These are phyloP conservation scores for Tragelaphus strepsiceros DNA, from an alignment of 2,113 vertebrate genomes.

Conservation along the genomic window DNA sequence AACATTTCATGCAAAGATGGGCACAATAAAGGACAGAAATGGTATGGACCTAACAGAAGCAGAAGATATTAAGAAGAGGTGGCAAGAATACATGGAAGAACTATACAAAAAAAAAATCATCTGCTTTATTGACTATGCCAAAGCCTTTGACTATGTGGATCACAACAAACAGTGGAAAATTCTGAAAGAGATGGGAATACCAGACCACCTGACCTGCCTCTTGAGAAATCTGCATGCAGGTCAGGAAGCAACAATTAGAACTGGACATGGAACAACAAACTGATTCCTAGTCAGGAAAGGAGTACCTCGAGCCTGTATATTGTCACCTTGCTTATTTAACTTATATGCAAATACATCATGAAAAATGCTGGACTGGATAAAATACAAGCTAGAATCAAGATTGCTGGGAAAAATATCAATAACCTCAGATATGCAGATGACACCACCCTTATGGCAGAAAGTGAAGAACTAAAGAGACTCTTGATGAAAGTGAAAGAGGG, in stretches of 20 bases:
- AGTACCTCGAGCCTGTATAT: not conserved
- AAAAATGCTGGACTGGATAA: not conserved
- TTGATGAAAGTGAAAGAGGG: not conserved
- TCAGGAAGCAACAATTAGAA: not conserved
- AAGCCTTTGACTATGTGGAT: not conserved
- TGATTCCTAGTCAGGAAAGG: not conserved
- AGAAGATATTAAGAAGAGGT: not conserved
- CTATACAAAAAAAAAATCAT: not conserved
- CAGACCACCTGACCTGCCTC: not conserved
- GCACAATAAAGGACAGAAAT: not conserved
- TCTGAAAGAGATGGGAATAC: not conserved
- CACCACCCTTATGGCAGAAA: not conserved
- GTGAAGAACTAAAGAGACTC: not conserved
- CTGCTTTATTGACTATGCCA: not conserved
- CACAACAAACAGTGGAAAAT: not conserved
- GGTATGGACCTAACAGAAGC: not conserved
- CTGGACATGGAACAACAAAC: not conserved
- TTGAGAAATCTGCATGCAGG: not conserved
- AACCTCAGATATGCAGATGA: not conserved
- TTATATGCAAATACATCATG: not conserved
- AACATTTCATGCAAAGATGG: not conserved
- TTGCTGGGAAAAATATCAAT: not conserved
- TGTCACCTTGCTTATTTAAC: not conserved
- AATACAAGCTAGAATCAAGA: not conserved
- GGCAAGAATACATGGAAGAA: not conserved